Base-by-base conservation (phyloP, 2,113 vertebrate species). In the Epinephelus lanceolatus region DNA sequence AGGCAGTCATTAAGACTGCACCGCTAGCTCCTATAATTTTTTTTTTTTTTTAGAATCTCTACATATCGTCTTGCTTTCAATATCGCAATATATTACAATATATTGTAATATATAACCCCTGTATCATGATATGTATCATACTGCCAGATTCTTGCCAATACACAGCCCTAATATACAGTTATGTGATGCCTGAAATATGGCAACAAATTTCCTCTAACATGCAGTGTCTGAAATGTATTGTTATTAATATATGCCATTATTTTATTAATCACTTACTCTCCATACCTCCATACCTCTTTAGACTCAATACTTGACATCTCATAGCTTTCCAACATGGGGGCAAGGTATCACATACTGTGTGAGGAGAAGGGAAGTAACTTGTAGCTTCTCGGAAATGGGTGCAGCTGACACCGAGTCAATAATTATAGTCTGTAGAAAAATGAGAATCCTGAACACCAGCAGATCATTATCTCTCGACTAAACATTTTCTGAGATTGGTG, bases 381-480 rank as follows among this genome's bases (percentile, higher is more conserved):
- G 14, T 25, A 63, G 27, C 61, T 59, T 49, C 4, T 15, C 2
- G 21, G 15, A 27, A 70, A 56, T 4, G 17, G 11, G 7, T 42
- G 30, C 68, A 71, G 52, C 52, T 47, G 33, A 79, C 55, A 79
- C 25, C 7, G 40, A 72, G 30, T 33, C 21, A 59, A 73, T 74
- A 63, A 76, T 57, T 51, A 33, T 8, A 37, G 21, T 55, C 25
- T 63, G n/a, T 23, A 59, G 42, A 84, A 42, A 17, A 23, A 63
- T 17, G 40, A 6, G n/a, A 51, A 30, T 60, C 33, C 5, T 33
- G 8, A 72, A 63, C 65, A 57, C 65, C 57, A 76, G 23, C 42
- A 72, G 12, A 67, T 47, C 33, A 72, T 76, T 77, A 70, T 51
- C 51, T 74, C 55, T 61, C 65, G 40, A 33, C n/a, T 45, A 55